Conservation (phyloP, 2,888 invertebrate species). For the Latrodectus elegans region DNA sequence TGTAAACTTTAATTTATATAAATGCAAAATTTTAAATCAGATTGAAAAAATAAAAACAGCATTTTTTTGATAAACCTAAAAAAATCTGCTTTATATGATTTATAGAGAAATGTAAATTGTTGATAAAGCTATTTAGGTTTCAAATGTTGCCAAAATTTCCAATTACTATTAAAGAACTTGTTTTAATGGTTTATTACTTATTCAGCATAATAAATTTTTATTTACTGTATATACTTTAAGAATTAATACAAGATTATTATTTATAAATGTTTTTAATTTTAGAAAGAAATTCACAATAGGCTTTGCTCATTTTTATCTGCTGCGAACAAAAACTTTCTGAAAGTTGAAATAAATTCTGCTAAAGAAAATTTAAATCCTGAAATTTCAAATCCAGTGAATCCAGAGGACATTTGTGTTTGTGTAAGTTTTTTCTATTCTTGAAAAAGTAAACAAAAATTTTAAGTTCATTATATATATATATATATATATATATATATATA, state of each 20-base stretch:
- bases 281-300: slow-evolving; percentile 33
- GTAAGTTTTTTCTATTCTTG: slow-evolving; percentile 22
- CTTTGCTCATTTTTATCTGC: slow-evolving; percentile 14
- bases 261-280: not conserved
- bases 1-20: no score
- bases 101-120: no score
- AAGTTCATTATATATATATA: no score
- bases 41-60: no score
- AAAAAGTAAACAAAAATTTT: not conserved
- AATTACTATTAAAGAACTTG: no score
- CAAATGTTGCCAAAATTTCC: no score
- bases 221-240: not conserved
- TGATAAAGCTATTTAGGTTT: no score
- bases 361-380: not conserved
- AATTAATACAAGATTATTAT: not conserved
- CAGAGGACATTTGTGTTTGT: slow-evolving; percentile 45
- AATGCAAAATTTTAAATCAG: no score
- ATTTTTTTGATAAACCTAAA: no score
- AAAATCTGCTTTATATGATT: no score
- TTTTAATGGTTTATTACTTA: not conserved
- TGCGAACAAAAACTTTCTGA: slow-evolving; percentile 23
- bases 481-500: no score
- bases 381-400: slow-evolving; percentile 4
- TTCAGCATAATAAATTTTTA: not conserved
- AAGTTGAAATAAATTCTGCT: not conserved